phyloP scores from a whole-genome alignment of 2,888 invertebrate species.

The Eubasilissa splendida region DNA sequence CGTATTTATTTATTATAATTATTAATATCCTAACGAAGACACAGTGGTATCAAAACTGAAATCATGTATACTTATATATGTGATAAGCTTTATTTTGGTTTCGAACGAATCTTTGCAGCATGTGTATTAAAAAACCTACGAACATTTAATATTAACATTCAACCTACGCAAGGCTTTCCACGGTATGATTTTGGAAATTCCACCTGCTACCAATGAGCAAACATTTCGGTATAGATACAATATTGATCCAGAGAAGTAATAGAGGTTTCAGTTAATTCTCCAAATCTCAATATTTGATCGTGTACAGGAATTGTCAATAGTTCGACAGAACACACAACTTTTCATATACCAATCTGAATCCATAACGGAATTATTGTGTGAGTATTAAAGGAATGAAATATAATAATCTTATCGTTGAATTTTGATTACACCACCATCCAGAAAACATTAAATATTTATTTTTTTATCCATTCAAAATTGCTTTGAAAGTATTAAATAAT shows the following conservation, averaged over 20 bases:
- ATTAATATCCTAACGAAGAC: neutral
- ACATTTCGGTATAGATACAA: neutral
- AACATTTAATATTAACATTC: too few species aligned
- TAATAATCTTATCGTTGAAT: too few species aligned
- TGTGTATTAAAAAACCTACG: neutral
- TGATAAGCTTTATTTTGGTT: neutral
- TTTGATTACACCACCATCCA: too few species aligned
- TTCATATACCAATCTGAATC: too few species aligned
- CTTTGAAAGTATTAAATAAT: too few species aligned
- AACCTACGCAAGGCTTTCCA: too few species aligned
- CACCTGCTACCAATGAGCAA: slow-evolving; percentile 5
- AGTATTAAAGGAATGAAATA: too few species aligned
- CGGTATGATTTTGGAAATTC: neutral
- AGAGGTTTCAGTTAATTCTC: neutral
- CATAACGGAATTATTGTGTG: too few species aligned
- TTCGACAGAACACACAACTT: too few species aligned
- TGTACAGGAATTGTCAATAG: neutral
- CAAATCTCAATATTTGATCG: slow-evolving; percentile 8
- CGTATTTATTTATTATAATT: neutral
- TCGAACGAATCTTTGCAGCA: neutral
- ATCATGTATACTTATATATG: neutral
- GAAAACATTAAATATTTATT: too few species aligned
- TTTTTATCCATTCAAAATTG: too few species aligned
- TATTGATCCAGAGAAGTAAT: neutral
- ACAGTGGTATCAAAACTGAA: neutral